phyloP scores from a whole-genome alignment of 2,797 vertebrate genomes.

The Tachyglossus aculeatus region DNA sequence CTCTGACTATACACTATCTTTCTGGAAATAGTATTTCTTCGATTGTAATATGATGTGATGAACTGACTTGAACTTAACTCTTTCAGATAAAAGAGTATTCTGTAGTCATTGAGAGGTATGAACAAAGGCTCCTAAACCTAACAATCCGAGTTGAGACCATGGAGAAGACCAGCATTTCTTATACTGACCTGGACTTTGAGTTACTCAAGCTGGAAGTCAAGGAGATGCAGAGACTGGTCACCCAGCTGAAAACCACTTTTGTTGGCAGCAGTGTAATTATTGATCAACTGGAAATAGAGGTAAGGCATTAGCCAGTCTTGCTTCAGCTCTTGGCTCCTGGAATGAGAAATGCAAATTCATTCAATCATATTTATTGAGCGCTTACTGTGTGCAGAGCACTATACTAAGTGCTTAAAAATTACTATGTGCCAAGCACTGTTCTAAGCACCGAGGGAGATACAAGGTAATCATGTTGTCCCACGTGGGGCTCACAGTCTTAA shows the following conservation, averaged over 20 bases:
- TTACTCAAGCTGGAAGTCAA: slow-evolving; percentile 80
- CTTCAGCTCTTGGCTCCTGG: background rate
- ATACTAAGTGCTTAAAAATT: too few species aligned
- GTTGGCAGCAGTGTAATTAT: slow-evolving; percentile 68
- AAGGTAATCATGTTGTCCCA: too few species aligned
- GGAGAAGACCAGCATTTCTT: slow-evolving; percentile 73
- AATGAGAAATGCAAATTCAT: background rate
- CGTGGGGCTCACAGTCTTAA: too few species aligned
- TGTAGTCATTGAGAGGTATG: slow-evolving; percentile 71
- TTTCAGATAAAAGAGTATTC: slow-evolving; percentile 78
- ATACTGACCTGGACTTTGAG: slow-evolving; percentile 86
- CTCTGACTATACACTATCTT: too few species aligned
- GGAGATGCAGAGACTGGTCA: slow-evolving; percentile 79
- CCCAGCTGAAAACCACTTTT: slow-evolving; percentile 74
- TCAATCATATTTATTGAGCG: too few species aligned
- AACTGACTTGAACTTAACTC: background rate
- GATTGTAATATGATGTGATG: too few species aligned
- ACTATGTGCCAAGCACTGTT: too few species aligned
- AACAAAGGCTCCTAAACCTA: slow-evolving; percentile 78
- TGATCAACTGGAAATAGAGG: slow-evolving; percentile 82
- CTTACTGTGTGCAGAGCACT: too few species aligned
- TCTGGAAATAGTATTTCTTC: too few species aligned
- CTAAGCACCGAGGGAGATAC: too few species aligned
- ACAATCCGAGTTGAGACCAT: slow-evolving; percentile 74
- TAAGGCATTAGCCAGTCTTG: slow-evolving; percentile 43